These are phyloP conservation scores for Corvus hawaiiensis DNA, from an alignment of 2,113 vertebrate genomes.

Conservation along the genomic window DNA sequence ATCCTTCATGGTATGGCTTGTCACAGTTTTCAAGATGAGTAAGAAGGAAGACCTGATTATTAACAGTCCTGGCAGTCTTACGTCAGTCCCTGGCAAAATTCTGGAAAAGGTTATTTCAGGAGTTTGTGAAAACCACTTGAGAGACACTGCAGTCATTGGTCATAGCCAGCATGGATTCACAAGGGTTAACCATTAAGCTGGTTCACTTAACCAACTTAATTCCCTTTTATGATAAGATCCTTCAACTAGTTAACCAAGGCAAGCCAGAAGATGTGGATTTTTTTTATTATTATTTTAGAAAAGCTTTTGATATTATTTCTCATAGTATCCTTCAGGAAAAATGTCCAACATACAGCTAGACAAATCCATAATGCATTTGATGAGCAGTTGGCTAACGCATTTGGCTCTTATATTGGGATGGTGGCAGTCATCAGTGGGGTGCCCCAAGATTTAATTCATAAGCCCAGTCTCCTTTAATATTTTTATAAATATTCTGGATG, in stretches of 20 bases:
- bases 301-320: neutral
- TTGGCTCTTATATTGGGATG: neutral
- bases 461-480: neutral
- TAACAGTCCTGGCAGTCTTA: neutral
- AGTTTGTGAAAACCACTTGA: neutral
- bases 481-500: neutral
- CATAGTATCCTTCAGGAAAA: neutral
- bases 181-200: neutral
- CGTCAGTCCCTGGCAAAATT: neutral
- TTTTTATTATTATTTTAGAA: neutral
- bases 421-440: neutral
- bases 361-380: neutral
- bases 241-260: neutral
- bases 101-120: neutral
- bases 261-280: neutral
- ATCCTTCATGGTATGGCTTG: neutral
- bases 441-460: neutral
- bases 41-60: neutral
- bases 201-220: neutral
- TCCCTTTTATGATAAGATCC: neutral
- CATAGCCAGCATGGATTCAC: fast-evolving
- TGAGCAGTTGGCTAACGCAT: fast-evolving
- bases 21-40: neutral
- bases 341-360: neutral
- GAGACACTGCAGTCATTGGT: neutral